These are phyloP conservation scores for Bombus confusus DNA, from an alignment of 1,140 invertebrate species.

Conservation along the genomic window DNA sequence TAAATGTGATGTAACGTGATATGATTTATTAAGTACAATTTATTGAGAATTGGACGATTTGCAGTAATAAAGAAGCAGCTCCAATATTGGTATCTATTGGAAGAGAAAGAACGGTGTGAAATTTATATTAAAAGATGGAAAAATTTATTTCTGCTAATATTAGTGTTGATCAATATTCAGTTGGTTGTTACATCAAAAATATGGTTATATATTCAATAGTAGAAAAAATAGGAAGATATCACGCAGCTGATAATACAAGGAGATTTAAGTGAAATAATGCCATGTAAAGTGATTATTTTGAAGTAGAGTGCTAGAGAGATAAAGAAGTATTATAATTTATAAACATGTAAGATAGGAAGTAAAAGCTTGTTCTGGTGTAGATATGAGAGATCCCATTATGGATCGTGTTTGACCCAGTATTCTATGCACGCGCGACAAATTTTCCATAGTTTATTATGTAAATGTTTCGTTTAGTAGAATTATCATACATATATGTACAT, in stretches of 20 bases:
- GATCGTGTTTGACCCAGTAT: not conserved
- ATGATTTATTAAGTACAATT: no score
- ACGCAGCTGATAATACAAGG: not conserved
- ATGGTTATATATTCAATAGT: no score
- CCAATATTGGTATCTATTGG: not conserved
- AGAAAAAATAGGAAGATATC: no score
- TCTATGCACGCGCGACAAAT: not conserved
- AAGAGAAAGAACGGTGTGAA: not conserved
- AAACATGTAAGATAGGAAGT: not conserved
- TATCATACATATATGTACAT: not conserved
- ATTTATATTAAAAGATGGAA: no score
- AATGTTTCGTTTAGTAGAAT: not conserved
- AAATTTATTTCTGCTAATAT: no score
- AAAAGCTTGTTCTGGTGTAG: not conserved
- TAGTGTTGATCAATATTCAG: no score
- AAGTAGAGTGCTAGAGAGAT: not conserved
- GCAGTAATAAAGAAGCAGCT: no score
- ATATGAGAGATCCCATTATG: not conserved
- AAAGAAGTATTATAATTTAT: not conserved
- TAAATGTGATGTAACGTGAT: no score
- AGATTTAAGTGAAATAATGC: not conserved
- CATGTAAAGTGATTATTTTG: not conserved
- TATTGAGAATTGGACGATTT: not conserved
- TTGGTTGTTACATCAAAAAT: accelerated
- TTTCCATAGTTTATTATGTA: not conserved